Evolutionary conservation across 2,113 vertebrate genomes (phyloP).

Genomic region (Salvelinus alpinus): DNA sequence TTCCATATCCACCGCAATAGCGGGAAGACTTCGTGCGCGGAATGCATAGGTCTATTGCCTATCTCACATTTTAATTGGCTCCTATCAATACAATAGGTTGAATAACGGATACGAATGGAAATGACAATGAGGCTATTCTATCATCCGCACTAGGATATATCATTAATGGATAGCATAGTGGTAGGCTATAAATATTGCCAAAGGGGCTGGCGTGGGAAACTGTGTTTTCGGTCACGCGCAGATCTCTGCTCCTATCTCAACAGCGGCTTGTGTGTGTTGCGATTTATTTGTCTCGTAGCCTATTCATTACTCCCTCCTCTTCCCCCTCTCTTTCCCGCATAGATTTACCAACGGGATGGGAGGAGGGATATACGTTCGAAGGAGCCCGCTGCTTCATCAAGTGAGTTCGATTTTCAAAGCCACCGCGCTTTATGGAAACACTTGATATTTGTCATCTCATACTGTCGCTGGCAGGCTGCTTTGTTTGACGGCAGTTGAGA

Average conservation of each 20-base stretch:
- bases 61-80: background rate
- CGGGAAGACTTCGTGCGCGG: too few species aligned
- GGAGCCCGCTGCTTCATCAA: slow-evolving; percentile 97
- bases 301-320: background rate
- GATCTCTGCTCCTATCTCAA: slow-evolving; percentile 10
- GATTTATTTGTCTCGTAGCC: background rate
- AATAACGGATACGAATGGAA: background rate
- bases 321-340: slow-evolving; percentile 21
- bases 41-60: too few species aligned
- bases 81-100: background rate
- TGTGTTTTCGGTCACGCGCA: slow-evolving; percentile 18
- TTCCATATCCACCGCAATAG: background rate
- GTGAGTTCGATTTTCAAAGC: slow-evolving; percentile 74
- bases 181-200: background rate
- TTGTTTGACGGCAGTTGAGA: slow-evolving; percentile 38
- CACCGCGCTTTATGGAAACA: slow-evolving; percentile 1
- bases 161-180: background rate
- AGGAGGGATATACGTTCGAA: slow-evolving; percentile 96
- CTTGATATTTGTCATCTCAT: background rate
- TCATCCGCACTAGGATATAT: background rate
- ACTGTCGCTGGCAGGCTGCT: slow-evolving; percentile 18
- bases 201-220: background rate
- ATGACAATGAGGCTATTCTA: background rate
- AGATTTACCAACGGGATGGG: slow-evolving; percentile 97
- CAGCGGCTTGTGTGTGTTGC: slow-evolving; percentile 27